These are phyloP conservation scores for Ips typographus DNA, from an alignment of 1,140 invertebrate genomes.

Conservation along the genomic window DNA sequence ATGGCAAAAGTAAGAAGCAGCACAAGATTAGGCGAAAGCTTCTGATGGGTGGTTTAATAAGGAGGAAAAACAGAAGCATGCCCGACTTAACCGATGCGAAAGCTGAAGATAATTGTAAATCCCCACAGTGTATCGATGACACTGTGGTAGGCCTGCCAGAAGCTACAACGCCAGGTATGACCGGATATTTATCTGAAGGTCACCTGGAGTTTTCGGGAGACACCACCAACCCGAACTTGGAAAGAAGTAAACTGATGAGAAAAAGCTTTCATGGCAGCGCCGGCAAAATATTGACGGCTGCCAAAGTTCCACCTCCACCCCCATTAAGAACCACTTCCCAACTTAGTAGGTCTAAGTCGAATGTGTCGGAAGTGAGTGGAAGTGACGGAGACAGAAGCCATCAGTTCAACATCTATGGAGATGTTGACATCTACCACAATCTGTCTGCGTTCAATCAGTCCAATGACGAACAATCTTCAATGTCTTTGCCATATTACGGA, in stretches of 20 bases:
- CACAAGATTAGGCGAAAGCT: slow-evolving; percentile 87
- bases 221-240: slow-evolving; percentile 76
- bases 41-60: slow-evolving; percentile 85
- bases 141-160: slow-evolving; percentile 57
- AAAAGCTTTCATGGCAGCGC: slow-evolving; percentile 86
- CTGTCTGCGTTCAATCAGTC: slow-evolving; percentile 52
- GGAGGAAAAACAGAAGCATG: slow-evolving; percentile 87
- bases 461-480: slow-evolving; percentile 60
- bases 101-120: slow-evolving; percentile 48
- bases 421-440: slow-evolving; percentile 28
- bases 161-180: slow-evolving; percentile 57
- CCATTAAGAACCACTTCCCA: slow-evolving; percentile 84
- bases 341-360: slow-evolving; percentile 68
- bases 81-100: slow-evolving; percentile 82
- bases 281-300: slow-evolving; percentile 73
- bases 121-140: slow-evolving; percentile 65
- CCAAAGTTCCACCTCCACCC: slow-evolving; percentile 84
- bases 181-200: slow-evolving; percentile 84
- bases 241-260: slow-evolving; percentile 83
- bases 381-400: slow-evolving; percentile 56
- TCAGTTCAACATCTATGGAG: slow-evolving; percentile 51
- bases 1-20: slow-evolving; percentile 83
- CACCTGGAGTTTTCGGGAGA: slow-evolving; percentile 75
- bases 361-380: slow-evolving; percentile 55
- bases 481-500: slow-evolving; percentile 66